phyloP scores from a whole-genome alignment of 2,797 vertebrate genomes.

The Syndactyla subalaris region DNA sequence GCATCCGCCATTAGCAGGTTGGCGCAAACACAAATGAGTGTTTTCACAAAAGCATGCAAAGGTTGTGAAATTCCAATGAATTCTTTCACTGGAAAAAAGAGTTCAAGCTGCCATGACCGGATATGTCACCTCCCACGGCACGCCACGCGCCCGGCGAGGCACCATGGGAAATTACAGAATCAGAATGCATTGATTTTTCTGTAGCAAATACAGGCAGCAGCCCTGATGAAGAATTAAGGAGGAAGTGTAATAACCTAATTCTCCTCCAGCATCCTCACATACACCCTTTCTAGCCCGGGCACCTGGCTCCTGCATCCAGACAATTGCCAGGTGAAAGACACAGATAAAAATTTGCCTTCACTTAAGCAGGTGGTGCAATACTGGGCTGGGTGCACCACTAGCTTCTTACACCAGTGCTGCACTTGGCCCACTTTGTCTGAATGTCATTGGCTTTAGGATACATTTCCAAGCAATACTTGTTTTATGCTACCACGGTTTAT shows the following conservation, averaged over 20 bases:
- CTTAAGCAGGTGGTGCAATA: neutral
- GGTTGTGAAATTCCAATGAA: constrained; percentile 87
- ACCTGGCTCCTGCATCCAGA: neutral
- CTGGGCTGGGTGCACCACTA: neutral
- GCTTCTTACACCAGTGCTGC: neutral
- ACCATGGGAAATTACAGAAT: constrained; percentile 95
- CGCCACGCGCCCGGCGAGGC: constrained; percentile 77
- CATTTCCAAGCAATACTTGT: neutral
- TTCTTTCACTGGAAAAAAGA: constrained; percentile 76
- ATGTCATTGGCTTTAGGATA: neutral
- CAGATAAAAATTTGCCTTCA: neutral
- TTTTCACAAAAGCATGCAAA: constrained; percentile 85
- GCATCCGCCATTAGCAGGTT: constrained; percentile 97
- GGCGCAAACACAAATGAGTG: constrained; percentile 92
- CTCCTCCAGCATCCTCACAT: constrained; percentile 53
- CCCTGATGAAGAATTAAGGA: constrained; percentile 83
- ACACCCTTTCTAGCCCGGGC: neutral
- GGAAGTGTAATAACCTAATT: constrained; percentile 80
- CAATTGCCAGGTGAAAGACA: neutral
- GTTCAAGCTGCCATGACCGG: constrained; percentile 82
- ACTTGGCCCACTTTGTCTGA: neutral
- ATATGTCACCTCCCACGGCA: constrained; percentile 89
- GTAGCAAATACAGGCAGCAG: constrained; percentile 76
- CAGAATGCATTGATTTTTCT: constrained; percentile 92
- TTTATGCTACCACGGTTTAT: neutral